Base-by-base conservation (phyloP, 2,113 vertebrate species). In the Saguinus midas region DNA sequence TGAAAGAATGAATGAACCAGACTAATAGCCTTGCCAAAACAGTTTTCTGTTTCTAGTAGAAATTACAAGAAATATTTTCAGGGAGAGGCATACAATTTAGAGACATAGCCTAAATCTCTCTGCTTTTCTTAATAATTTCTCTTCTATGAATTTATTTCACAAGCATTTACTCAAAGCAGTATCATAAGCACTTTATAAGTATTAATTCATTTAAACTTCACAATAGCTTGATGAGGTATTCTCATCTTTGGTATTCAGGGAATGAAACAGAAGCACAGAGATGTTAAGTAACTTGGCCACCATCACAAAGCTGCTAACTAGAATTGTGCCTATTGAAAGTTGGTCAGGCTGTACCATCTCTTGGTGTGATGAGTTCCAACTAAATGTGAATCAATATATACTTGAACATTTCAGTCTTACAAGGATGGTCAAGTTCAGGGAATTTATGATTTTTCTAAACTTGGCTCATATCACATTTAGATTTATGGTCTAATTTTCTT, bases 91-190 rank as follows among this genome's bases (percentile, higher is more conserved):
- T 81, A 27, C 35, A 43, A 89, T 68, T 52, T 64, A 89, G 78
- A 89, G 58, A 70, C 40, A 25, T 3, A 35, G 29, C n/a, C 13
- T 70, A 86, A 85, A 48, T 43, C 76, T 89, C 29, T 17, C 13
- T 73, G 20, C 3, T 83, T 90, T 96, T 75, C 35, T 73, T 48
- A 78, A 58, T n/a, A 75, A 66, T 55, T 94, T 87, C 27, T 76
- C 23, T 82, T 81, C 25, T 73, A 43, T 73, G 29, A 92, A 72
- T 83, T 93, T 96, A 78, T 72, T 66, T 94, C 82, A 70, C 21
- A 86, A 76, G 78, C 14, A 27, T 55, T 76, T 78, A 82, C 72
- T 94, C 48, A 83, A 55, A 14, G 35, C 27, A 17, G 17, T 70
- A 16, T 76, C 8, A 25, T 68, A 91, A 95, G 43, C 11, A 40